Conservation (phyloP, 1,140 invertebrate genomes). For the Drosophila leontia region DNA sequence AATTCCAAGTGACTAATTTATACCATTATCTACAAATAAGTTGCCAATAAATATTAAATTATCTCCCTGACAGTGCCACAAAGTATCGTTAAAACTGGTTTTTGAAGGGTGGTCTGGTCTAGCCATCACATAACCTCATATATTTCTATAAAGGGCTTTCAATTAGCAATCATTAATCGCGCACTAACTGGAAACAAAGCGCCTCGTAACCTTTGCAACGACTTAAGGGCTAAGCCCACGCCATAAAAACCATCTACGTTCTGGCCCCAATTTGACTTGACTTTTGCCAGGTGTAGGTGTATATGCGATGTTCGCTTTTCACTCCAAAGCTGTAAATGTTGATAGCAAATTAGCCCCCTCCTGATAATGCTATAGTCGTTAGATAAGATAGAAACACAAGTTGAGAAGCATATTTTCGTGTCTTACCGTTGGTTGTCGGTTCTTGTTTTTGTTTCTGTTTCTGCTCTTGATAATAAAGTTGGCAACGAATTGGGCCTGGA, state of each 20-base stretch:
- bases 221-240: constrained; percentile 5
- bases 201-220: constrained; percentile 22
- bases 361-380: constrained; percentile 16
- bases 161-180: constrained; percentile 30
- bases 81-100: constrained; percentile 15
- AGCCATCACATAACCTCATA: background rate
- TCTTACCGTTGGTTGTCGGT: background rate
- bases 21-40: background rate
- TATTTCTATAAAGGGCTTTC: constrained; percentile 1
- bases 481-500: constrained; percentile 40
- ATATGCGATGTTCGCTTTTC: constrained; percentile 9
- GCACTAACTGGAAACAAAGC: constrained; percentile 7
- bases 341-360: constrained; percentile 23
- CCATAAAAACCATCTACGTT: constrained; percentile 30
- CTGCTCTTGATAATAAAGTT: constrained; percentile 56
- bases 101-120: background rate
- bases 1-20: constrained; percentile 17
- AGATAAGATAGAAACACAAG: constrained; percentile 35
- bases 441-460: constrained; percentile 34
- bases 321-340: constrained; percentile 22
- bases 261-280: constrained; percentile 32
- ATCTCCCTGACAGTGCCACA: constrained; percentile 3
- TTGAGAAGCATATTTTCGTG: constrained; percentile 37
- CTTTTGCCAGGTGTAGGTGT: background rate
- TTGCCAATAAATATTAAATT: background rate